These are phyloP conservation scores for Lamellibrachia columna DNA, from an alignment of 2,888 invertebrate species.

Conservation along the genomic window DNA sequence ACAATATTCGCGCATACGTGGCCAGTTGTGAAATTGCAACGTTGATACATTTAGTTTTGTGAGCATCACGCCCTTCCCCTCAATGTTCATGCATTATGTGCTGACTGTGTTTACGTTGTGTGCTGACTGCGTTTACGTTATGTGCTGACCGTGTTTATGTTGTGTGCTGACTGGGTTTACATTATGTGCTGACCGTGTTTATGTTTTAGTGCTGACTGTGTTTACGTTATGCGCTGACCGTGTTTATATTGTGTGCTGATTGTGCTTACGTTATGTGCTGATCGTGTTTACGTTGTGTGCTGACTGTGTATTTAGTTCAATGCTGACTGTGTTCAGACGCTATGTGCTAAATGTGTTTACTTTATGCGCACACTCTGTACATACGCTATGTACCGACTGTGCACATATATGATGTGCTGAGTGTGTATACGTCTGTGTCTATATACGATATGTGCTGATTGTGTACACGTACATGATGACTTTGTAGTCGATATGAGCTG, in stretches of 20 bases:
- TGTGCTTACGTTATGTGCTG: background rate
- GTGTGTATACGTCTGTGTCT: background rate
- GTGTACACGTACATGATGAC: too few species aligned
- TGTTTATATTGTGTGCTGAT: background rate
- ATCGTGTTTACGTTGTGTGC: background rate
- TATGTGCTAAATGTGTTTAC: background rate
- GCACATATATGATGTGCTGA: background rate
- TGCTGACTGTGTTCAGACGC: background rate
- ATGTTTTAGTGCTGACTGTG: background rate
- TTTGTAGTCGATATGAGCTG: background rate
- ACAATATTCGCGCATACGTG: background rate
- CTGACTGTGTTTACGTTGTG: background rate
- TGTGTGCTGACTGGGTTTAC: background rate
- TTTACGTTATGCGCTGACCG: background rate
- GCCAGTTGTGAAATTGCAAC: background rate
- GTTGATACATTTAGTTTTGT: background rate
- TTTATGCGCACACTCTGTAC: background rate
- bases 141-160: background rate
- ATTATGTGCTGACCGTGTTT: too few species aligned
- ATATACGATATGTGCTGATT: background rate
- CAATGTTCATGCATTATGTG: background rate
- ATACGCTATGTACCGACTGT: background rate
- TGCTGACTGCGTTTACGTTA: background rate
- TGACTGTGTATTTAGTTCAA: background rate
- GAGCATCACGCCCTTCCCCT: background rate